Evolutionary conservation across 2,797 vertebrate species (phyloP), one percentile per base, ranked within the genome.

Genomic region (Argyrosomus regius): DNA sequence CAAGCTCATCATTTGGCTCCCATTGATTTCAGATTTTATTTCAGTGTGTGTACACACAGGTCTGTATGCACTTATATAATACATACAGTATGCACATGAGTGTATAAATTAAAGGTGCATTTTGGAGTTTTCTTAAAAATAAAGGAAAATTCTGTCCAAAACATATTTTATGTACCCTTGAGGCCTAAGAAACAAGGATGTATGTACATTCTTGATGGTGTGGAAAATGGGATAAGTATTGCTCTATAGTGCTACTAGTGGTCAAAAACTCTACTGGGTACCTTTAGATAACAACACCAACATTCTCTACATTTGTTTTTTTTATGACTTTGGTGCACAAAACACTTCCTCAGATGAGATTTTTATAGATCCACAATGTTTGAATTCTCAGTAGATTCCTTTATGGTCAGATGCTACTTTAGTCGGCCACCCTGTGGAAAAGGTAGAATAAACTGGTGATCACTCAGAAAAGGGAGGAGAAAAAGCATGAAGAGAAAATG

Each of bases 1-100:
- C 20, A 62, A 77, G 75, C 52, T 84, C 59, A 72, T 85, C 61
- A 90, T 83, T 84, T 85, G 45, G 61, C 69, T 78, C 45, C 5
- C 56, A 74, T 53, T 74, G 59, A 76, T 87, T 82, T 64, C 20
- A 65, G 9, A 62, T 31, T 35, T 50, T 49, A 28, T 67, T 54
- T 17, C 1, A 5, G 18, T 52, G 43, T 68, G 17, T 63, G 24
- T 20, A 24, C 11, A 2, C 52, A 31, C 24, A 45, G 75, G 18
- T 62, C 3, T 61, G 13, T 48, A 6, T 28, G 9, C 6, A 61
- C 35, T 39, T 6, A 7, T 49, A 41, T 41, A 16, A 61, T 24
- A 10, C 39, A 0, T 20, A 16, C 6, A 13, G 35, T 5, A 50
- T 24, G 17, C 11, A 12, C 5, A 45, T 43, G 10, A 48, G 24